These are phyloP conservation scores for Platyura marginata DNA, from an alignment of 1,140 invertebrate genomes.

Conservation along the genomic window DNA sequence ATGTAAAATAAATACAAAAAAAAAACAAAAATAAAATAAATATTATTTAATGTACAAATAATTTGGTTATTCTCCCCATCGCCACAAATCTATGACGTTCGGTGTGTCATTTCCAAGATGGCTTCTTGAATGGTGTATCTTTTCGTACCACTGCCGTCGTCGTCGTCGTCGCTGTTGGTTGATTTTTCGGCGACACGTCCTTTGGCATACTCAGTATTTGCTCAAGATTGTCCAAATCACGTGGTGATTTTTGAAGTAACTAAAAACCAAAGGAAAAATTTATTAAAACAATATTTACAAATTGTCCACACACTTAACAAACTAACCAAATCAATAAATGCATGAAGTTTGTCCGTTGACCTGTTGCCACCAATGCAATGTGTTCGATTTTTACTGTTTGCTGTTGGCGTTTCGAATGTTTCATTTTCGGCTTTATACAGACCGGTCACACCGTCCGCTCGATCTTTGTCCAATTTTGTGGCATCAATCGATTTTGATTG, in stretches of 20 bases:
- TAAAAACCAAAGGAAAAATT: slow-evolving; percentile 3
- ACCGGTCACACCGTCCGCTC: slow-evolving; percentile 2
- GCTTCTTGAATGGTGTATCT: too few relatives aligned
- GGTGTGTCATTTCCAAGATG: too few relatives aligned
- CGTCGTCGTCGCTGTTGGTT: background rate
- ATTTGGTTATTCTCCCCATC: too few relatives aligned
- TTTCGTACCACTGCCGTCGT: too few relatives aligned
- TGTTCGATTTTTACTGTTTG: slow-evolving; percentile 14
- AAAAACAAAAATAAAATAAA: too few relatives aligned
- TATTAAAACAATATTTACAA: too few relatives aligned
- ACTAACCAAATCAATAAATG: slow-evolving; percentile 19
- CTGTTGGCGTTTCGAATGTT: slow-evolving; percentile 16
- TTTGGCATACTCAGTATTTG: slow-evolving; percentile 13
- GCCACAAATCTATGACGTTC: too few relatives aligned
- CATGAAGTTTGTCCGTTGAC: slow-evolving; percentile 19
- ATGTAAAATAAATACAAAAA: too few relatives aligned
- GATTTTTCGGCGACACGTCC: too few relatives aligned
- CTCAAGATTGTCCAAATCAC: slow-evolving; percentile 19
- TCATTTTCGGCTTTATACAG: slow-evolving; percentile 12
- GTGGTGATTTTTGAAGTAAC: slow-evolving; percentile 19
- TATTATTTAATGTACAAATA: too few relatives aligned
- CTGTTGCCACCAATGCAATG: slow-evolving; percentile 9
- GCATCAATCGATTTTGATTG: too few relatives aligned
- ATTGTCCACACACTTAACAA: too few relatives aligned
- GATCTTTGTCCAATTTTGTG: slow-evolving; percentile 5